Conservation (phyloP, 1,140 invertebrate genomes). For the Leptinotarsa lineolata region DNA sequence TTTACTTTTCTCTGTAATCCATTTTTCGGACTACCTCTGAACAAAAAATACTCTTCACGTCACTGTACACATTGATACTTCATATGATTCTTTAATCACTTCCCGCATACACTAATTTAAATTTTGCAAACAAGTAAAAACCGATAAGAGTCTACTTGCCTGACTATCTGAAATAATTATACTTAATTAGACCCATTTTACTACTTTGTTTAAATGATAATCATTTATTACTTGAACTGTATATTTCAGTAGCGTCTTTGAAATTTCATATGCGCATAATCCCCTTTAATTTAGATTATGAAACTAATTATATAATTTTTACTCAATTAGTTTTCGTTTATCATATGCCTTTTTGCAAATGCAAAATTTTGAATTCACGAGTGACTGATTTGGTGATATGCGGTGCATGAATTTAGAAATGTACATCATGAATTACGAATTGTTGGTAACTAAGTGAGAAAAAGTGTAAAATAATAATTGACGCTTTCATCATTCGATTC, state of each 20-base stretch:
- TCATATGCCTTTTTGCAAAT: not conserved
- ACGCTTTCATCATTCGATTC: too few relatives aligned
- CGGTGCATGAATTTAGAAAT: not conserved
- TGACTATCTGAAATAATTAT: slow-evolving; percentile 6
- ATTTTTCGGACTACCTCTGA: too few relatives aligned
- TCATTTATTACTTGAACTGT: slow-evolving; percentile 1
- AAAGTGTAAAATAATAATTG: too few relatives aligned
- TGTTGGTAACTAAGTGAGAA: too few relatives aligned
- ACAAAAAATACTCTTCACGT: too few relatives aligned
- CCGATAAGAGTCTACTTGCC: not conserved
- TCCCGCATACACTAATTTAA: not conserved
- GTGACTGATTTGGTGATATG: not conserved
- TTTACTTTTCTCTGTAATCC: too few relatives aligned
- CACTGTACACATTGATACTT: too few relatives aligned
- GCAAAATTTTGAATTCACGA: not conserved
- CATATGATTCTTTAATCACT: not conserved
- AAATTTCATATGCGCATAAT: not conserved
- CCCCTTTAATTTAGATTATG: not conserved
- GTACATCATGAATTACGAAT: not conserved
- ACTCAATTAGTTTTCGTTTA: not conserved
- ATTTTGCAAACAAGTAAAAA: not conserved
- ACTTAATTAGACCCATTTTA: slow-evolving; percentile 6
- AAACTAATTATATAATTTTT: slow-evolving; percentile 4
- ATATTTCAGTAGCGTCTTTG: not conserved
- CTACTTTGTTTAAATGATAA: slow-evolving; percentile 7